phyloP scores from a whole-genome alignment of 30 jellyfish, hydroid and myxozoan species.

The Phacellophora camtschatica region DNA sequence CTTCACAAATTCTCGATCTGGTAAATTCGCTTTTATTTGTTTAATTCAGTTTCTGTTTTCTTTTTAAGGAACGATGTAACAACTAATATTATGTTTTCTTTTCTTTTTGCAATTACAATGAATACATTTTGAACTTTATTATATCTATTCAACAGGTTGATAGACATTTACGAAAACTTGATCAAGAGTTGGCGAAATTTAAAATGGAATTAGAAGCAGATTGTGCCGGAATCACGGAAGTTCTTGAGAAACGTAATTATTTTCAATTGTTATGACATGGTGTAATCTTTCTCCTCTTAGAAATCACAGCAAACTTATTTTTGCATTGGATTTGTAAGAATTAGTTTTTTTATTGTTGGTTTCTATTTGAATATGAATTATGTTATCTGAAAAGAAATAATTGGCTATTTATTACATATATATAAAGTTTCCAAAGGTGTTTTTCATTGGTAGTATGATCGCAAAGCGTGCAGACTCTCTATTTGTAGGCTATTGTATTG shows the following conservation, averaged over 20 bases:
- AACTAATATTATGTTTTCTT: background rate
- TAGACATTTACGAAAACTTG: constrained; percentile 84
- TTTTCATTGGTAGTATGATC: too few relatives aligned
- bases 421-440: too few relatives aligned
- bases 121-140: too few relatives aligned
- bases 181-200: constrained; percentile 91
- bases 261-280: background rate
- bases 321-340: too few relatives aligned
- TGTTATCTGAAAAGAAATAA: too few relatives aligned
- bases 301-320: too few relatives aligned
- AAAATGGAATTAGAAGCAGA: constrained; percentile 99
- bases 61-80: background rate
- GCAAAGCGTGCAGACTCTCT: too few relatives aligned
- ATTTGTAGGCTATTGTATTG: too few relatives aligned
- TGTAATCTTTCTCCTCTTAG: too few relatives aligned
- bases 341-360: too few relatives aligned
- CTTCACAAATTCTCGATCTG: constrained; percentile 89
- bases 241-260: constrained; percentile 79
- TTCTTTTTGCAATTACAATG: background rate
- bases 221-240: constrained; percentile 98
- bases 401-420: too few relatives aligned
- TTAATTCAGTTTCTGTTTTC: background rate
- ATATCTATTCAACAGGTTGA: constrained; percentile 95
- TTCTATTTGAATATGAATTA: too few relatives aligned
- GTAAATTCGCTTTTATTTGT: constrained; percentile 13